Percentiles rank a stretch among this genome's conserved stretches.
These are phyloP conservation scores for Drosophila equinoxialis DNA, from an alignment of 1,140 invertebrate genomes.

Conservation along the genomic window DNA sequence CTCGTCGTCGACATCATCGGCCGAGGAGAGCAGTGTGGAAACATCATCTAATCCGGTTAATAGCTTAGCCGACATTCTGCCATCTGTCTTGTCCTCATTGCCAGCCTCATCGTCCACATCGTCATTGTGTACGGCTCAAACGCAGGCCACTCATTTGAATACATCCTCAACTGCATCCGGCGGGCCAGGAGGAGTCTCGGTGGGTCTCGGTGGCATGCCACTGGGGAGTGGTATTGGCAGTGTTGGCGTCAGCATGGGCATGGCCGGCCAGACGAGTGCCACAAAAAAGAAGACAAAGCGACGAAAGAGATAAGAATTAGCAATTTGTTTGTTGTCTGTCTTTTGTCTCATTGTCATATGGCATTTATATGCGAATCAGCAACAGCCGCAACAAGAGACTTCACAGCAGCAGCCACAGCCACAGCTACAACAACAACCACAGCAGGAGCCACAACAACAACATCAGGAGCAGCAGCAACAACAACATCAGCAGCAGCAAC, in stretches of 20 bases:
- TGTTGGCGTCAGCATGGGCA: conserved; percentile 24
- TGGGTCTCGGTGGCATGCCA: neutral
- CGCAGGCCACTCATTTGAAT: conserved; percentile 1
- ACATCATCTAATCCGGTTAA: conserved; percentile 24
- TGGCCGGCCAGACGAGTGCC: conserved; percentile 63
- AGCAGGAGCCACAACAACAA: neutral
- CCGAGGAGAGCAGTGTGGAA: conserved; percentile 74
- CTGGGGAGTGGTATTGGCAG: conserved; percentile 26
- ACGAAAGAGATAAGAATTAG: conserved; percentile 83
- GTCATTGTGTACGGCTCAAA: neutral
- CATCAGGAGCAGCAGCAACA: too few species aligned
- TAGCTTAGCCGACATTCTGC: conserved; percentile 1
- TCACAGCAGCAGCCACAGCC: conserved; percentile 31
- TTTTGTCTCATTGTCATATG: conserved; percentile 77
- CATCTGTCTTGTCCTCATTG: neutral
- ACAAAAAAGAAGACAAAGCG: conserved; percentile 81
- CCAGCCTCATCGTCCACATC: neutral
- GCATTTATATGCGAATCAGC: conserved; percentile 67
- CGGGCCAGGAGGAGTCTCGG: neutral
- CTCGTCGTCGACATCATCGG: conserved; percentile 75
- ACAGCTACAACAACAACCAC: conserved; percentile 4
- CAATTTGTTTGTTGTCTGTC: conserved; percentile 82
- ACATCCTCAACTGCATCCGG: neutral
- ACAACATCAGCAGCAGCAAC: neutral
- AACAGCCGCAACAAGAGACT: neutral